These are phyloP conservation scores for Venturia canescens DNA, from an alignment of 1,140 invertebrate species.

Conservation along the genomic window DNA sequence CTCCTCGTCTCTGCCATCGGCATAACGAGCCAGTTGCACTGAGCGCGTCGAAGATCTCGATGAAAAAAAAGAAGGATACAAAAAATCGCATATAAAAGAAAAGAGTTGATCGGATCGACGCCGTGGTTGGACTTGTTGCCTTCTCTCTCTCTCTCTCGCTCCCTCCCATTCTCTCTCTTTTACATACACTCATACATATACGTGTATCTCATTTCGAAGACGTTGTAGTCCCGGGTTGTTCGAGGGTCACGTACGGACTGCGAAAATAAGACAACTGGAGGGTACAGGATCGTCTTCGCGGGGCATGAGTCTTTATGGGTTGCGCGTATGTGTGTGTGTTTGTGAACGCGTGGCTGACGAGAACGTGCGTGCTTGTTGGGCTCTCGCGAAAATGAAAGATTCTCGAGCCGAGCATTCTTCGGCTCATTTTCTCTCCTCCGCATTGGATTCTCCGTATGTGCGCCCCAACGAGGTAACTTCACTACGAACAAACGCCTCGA, in stretches of 20 bases:
- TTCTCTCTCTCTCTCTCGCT: slow-evolving; percentile 21
- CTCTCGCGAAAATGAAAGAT: slow-evolving; percentile 9
- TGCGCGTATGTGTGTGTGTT: slow-evolving; percentile 17
- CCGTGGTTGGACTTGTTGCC: slow-evolving; percentile 28
- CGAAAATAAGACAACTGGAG: slow-evolving; percentile 44
- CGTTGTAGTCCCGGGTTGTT: slow-evolving; percentile 47
- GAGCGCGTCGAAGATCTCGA: slow-evolving; percentile 39
- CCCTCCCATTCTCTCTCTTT: slow-evolving; percentile 15
- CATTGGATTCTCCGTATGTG: slow-evolving; percentile 18
- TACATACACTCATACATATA: not conserved
- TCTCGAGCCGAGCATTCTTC: slow-evolving; percentile 16
- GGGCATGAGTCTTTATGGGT: not conserved
- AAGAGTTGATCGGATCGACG: slow-evolving; percentile 43
- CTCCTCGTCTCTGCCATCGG: slow-evolving; percentile 9
- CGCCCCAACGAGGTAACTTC: slow-evolving; percentile 33
- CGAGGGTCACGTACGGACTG: slow-evolving; percentile 51
- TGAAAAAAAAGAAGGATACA: slow-evolving; percentile 22
- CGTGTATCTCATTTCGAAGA: slow-evolving; percentile 34
- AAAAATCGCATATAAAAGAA: slow-evolving; percentile 23
- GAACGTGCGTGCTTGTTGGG: slow-evolving; percentile 42
- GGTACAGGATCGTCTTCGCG: slow-evolving; percentile 6
- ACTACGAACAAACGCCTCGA: not conserved
- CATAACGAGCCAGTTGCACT: slow-evolving; percentile 42
- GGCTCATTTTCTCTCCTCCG: slow-evolving; percentile 4
- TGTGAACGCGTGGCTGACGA: slow-evolving; percentile 44